Base-by-base conservation (phyloP, 1,140 invertebrate genomes). In the Drosophila subobscura region DNA sequence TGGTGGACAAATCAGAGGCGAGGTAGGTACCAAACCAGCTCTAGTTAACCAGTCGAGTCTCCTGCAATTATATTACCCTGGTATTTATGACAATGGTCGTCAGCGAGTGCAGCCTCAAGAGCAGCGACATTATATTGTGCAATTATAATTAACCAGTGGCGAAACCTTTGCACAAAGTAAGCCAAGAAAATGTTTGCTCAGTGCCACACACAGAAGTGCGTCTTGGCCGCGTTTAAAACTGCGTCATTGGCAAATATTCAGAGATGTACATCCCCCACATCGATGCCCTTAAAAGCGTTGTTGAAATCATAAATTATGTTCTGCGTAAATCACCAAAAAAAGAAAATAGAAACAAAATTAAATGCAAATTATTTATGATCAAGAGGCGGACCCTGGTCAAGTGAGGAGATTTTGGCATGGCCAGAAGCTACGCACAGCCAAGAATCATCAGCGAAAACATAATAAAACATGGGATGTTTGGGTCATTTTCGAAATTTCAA, bases 101-200 rank as follows among this genome's bases (percentile, higher is more conserved):
- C 49, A 8, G 52, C 60, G 25, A 56, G 27, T 50, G 45, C 64
- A 56, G 70, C 53, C 33, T 56, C 55, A 53, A 56, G 49, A 63
- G 67, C 56, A 77, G 27, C 67, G 57, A 54, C 45, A 79, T 83
- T 79, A 74, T 85, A 72, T 84, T 84, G 79, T 61, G 79, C 63
- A 85, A 84, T 84, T 85, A 79, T 51, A 67, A 72, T 65, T 67
- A 71, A 67, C 41, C 33, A 68, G 59, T 81, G 73, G 67, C 65
- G 63, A 80, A 77, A 73, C 10, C 49, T 70, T 52, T 44, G 70
- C 71, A 70, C 50, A 72, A 78, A 47, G 50, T 58, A 54, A 70
- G 70, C 49, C 52, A 54, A 46, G 16, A 51, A 51, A 29, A 42
- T 40, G 51, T 63, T 52, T 59, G 16, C 64, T 49, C 23, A 37